Evolutionary conservation across 1,140 invertebrate species (phyloP).

Genomic region (Camponotus floridanus): DNA sequence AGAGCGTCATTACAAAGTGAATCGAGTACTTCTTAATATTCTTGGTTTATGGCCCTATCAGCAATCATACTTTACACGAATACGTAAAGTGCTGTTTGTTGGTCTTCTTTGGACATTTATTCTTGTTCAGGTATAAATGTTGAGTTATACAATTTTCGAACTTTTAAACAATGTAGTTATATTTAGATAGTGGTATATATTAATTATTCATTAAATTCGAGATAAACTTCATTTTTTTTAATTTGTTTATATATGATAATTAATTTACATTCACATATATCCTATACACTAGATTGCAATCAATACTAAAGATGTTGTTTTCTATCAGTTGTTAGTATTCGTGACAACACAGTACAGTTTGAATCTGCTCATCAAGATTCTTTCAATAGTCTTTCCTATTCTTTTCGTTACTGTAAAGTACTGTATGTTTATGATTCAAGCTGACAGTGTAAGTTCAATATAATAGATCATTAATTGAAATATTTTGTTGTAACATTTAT

Average conservation of each 20-base stretch:
- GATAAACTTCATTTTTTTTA: too few species aligned
- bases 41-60: conserved; percentile 45
- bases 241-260: not conserved
- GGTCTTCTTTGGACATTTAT: conserved; percentile 10
- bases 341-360: not conserved
- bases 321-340: conserved; percentile 21
- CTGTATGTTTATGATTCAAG: not conserved
- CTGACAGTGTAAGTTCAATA: not conserved
- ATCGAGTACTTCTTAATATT: not conserved
- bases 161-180: too few species aligned
- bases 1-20: conserved; percentile 29
- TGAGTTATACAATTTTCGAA: too few species aligned
- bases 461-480: not conserved
- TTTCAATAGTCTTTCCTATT: not conserved
- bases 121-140: conserved; percentile 25
- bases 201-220: too few species aligned
- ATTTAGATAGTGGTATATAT: too few species aligned
- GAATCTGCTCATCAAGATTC: not conserved
- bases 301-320: not conserved
- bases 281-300: not conserved
- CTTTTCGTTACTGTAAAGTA: conserved; percentile 25
- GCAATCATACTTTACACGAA: not conserved
- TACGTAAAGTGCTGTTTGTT: not conserved
- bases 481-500: not conserved
- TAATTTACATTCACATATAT: not conserved